phyloP scores from a whole-genome alignment of 2,113 vertebrate species.

The Pholis gunnellus region DNA sequence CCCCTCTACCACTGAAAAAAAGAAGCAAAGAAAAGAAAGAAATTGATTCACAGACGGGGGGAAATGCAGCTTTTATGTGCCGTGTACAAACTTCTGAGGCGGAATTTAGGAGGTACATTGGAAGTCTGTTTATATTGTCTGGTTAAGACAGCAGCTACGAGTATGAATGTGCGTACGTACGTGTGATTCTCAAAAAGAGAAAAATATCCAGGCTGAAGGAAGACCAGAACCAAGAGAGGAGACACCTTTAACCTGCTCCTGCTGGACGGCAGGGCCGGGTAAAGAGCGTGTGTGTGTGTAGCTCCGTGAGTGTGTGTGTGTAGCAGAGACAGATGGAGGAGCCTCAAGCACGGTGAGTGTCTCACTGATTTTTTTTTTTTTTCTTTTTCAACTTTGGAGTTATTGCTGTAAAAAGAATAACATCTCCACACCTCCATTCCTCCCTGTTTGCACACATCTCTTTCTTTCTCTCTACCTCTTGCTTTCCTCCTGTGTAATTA shows the following conservation, averaged over 20 bases:
- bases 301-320: constrained; percentile 41
- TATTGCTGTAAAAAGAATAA: constrained; percentile 32
- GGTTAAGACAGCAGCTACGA: neutral
- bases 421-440: constrained; percentile 23
- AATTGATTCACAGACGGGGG: constrained; percentile 54
- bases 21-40: constrained; percentile 60
- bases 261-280: constrained; percentile 32
- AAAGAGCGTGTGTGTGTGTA: constrained; percentile 8
- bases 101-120: constrained; percentile 32
- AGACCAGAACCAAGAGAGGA: constrained; percentile 5
- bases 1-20: constrained; percentile 33
- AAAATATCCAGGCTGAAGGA: constrained; percentile 22
- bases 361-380: constrained; percentile 39
- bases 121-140: neutral
- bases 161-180: constrained; percentile 11
- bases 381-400: constrained; percentile 41
- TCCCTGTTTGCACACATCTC: constrained; percentile 42
- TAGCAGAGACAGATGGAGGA: constrained; percentile 69
- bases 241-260: constrained; percentile 36
- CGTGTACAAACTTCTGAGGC: constrained; percentile 55
- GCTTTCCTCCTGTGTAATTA: constrained; percentile 60
- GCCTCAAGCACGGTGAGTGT: constrained; percentile 71
- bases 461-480: constrained; percentile 28
- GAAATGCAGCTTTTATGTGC: constrained; percentile 54
- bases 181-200: neutral